Evolutionary conservation across 2,113 vertebrate species (phyloP).

Genomic region (Chloropsis hardwickii): DNA sequence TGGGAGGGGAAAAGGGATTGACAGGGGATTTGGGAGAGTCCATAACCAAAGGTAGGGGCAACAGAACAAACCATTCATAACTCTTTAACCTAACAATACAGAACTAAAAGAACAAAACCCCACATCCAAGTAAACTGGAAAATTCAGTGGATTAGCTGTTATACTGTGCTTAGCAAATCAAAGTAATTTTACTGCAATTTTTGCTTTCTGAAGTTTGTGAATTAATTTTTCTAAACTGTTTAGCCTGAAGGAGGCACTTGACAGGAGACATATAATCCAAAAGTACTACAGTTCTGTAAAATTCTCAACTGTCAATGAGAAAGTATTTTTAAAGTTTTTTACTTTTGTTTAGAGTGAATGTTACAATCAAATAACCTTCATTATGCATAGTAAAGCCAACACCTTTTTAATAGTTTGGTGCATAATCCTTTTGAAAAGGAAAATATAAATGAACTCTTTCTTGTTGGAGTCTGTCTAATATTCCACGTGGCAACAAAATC

Average conservation of each 20-base stretch:
- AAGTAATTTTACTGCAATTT: background rate
- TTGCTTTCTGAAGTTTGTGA: background rate
- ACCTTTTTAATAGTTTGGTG: background rate
- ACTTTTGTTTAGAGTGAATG: background rate
- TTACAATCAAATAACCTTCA: background rate
- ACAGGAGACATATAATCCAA: background rate
- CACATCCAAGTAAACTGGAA: background rate
- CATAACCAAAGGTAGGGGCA: no score
- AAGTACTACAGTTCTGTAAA: background rate
- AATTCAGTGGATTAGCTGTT: background rate
- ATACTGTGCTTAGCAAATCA: background rate
- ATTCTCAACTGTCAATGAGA: background rate
- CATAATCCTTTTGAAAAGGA: background rate
- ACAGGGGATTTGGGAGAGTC: no score
- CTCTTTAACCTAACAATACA: no score
- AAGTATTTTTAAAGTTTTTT: background rate
- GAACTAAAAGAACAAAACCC: no score
- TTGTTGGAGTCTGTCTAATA: background rate
- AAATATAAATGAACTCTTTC: accelerated
- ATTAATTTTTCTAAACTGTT: background rate
- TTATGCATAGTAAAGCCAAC: background rate
- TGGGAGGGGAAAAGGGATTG: no score
- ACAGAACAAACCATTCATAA: no score
- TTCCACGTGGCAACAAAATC: background rate
- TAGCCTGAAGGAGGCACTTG: background rate